Base-by-base conservation (phyloP, 2,797 vertebrate species). In the Scarus forsteni region DNA sequence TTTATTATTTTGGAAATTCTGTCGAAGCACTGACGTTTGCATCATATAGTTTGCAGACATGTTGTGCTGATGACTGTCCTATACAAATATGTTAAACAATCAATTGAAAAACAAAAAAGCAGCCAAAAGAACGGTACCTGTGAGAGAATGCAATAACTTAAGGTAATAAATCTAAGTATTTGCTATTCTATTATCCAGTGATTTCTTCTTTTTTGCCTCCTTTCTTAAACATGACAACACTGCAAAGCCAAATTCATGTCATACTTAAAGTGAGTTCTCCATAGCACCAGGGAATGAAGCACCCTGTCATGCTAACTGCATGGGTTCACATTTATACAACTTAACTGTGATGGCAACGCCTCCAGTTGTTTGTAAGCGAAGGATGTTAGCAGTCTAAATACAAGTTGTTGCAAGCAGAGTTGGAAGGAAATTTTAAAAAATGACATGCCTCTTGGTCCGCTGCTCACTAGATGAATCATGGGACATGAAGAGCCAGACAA, bases 241-340 rank as follows among this genome's bases (percentile, higher is more conserved):
- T 42, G 7, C 15, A 66, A 52, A 51, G 75, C 35, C 60, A 10
- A 13, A 40, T 60, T 39, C 60, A 50, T 76, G 66, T 79, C 81
- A 76, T 35, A 63, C 66, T 59, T 60, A 52, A 56, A 75, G 39
- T 62, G 66, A 70, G 60, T 62, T 13, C 50, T 63, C 54, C 50
- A 74, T 78, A 70, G 69, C 80, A 40, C 35, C 16, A 34, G 60
- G 18, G 61, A 80, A 77, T 72, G 62, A 78, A 77, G 62, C 53
- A 59, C 77, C 57, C 63, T 81, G 79, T 77, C 79, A 78, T 42
- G 55, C 73, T 84, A 81, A 87, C 86, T 85, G 69, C 77, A 73
- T 80, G 27, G 66, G 56, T 79, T 73, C 75, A 72, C 68, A 73
- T 84, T 55, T 57, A 68, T 27, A 42, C 72, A 43, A 7, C 67